Conservation (phyloP, 92 coral and sea anemone species). For the Blastomussa wellsi region DNA sequence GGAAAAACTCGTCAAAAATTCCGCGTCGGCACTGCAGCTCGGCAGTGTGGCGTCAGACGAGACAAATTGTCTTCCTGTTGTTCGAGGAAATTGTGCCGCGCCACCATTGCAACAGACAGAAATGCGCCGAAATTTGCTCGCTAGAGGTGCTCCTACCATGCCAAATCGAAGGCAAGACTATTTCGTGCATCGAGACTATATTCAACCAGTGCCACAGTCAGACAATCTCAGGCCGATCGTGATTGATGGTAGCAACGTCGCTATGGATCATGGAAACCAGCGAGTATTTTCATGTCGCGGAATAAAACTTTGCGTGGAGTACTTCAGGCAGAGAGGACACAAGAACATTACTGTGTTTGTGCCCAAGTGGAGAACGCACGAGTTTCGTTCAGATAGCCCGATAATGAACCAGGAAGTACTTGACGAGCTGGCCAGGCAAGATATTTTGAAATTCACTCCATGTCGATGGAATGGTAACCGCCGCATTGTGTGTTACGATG, state of each 20-base stretch:
- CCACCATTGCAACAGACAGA: neutral
- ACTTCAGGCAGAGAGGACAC: constrained; percentile 81
- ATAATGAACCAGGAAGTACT: constrained; percentile 72
- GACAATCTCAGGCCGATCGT: constrained; percentile 72
- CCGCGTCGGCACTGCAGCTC: constrained; percentile 52
- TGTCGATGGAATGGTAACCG: constrained; percentile 74
- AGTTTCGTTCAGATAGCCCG: constrained; percentile 65
- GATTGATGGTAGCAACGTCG: constrained; percentile 98
- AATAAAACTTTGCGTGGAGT: constrained; percentile 81
- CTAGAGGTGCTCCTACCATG: constrained; percentile 9
- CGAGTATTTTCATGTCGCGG: constrained; percentile 88
- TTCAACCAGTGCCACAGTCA: neutral
- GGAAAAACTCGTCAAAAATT: constrained; percentile 74
- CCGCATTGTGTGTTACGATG: constrained; percentile 90
- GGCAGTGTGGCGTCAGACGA: constrained; percentile 26
- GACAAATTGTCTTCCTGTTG: constrained; percentile 20
- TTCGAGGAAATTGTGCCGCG: constrained; percentile 24
- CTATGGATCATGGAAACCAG: constrained; percentile 96
- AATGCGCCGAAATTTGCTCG: neutral
- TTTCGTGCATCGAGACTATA: neutral
- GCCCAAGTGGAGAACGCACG: constrained; percentile 84
- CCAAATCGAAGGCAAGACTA: neutral
- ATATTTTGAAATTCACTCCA: constrained; percentile 79
- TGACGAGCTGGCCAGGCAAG: constrained; percentile 48
- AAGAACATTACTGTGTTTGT: constrained; percentile 88